Conservation (phyloP, 2,888 invertebrate species). For the Sphaerophoria taeniata region DNA sequence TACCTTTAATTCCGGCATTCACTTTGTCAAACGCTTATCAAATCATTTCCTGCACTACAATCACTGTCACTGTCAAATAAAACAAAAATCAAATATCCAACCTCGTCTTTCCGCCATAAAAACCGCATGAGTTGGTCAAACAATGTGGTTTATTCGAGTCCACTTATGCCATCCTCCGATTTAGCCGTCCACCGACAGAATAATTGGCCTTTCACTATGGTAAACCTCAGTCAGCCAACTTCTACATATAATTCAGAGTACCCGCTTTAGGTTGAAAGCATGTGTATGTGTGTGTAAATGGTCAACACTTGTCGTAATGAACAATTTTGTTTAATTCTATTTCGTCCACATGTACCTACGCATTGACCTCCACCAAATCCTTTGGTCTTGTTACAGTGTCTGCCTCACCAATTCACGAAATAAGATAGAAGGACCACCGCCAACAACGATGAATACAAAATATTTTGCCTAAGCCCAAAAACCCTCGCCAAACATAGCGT, state of each 20-base stretch:
- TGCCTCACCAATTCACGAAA: constrained; percentile 26
- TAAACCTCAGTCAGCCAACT: constrained; percentile 38
- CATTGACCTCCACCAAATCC: constrained; percentile 19
- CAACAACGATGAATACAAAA: constrained; percentile 2
- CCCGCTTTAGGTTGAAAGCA: background rate
- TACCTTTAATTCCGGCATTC: no score
- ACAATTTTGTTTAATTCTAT: constrained; percentile 65
- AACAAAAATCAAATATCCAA: background rate
- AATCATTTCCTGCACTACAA: background rate
- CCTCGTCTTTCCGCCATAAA: constrained; percentile 35
- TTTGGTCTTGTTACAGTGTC: background rate
- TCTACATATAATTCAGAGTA: constrained; percentile 17
- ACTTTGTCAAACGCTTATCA: no score
- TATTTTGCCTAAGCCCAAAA: constrained; percentile 21
- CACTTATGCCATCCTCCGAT: constrained; percentile 13
- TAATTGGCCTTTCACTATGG: constrained; percentile 48
- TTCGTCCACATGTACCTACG: constrained; percentile 34
- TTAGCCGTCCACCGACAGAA: constrained; percentile 20
- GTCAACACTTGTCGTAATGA: constrained; percentile 67
- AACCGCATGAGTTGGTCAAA: constrained; percentile 56
- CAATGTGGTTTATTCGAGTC: constrained; percentile 55
- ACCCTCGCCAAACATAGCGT: constrained; percentile 30
- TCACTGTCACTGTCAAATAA: background rate
- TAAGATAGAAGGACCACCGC: background rate
- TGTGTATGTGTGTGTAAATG: constrained; percentile 27